Percentiles rank a stretch among this genome's conserved stretches.
Conservation (phyloP, 2,797 vertebrate species). For the Coilia nasus region DNA sequence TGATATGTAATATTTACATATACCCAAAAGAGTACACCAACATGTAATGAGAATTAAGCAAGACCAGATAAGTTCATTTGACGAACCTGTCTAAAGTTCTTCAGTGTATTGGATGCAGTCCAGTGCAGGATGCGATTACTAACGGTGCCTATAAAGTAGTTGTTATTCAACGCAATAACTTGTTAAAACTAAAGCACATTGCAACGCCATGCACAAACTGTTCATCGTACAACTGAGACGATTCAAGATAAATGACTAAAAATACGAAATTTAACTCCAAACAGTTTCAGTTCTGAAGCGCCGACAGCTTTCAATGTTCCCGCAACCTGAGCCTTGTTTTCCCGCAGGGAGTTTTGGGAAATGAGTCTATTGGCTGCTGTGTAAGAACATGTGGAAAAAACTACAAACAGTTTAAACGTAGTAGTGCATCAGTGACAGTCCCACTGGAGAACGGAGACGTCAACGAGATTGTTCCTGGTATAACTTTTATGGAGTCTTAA, state of each 20-base stretch:
- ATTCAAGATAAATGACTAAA: neutral
- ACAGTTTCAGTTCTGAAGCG: neutral
- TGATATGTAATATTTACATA: too few relatives aligned
- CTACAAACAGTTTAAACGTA: conserved; percentile 37
- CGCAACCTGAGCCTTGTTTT: neutral
- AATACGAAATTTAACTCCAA: neutral
- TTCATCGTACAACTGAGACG: neutral
- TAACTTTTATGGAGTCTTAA: neutral
- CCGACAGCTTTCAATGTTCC: neutral
- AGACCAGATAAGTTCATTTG: neutral
- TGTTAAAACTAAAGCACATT: neutral
- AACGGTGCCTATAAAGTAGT: neutral
- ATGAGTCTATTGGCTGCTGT: conserved; percentile 29
- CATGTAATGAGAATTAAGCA: neutral
- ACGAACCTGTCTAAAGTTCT: neutral
- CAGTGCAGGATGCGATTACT: neutral
- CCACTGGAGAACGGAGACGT: neutral
- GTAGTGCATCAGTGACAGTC: neutral
- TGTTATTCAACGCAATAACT: neutral
- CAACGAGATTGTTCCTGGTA: neutral
- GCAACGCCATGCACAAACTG: neutral
- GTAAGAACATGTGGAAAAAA: conserved; percentile 36
- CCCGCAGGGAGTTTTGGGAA: conserved; percentile 45
- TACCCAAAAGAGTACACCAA: neutral
- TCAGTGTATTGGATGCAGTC: neutral